Evolutionary conservation across 2,888 invertebrate genomes (phyloP).

Genomic region (Mythimna ferrago): DNA sequence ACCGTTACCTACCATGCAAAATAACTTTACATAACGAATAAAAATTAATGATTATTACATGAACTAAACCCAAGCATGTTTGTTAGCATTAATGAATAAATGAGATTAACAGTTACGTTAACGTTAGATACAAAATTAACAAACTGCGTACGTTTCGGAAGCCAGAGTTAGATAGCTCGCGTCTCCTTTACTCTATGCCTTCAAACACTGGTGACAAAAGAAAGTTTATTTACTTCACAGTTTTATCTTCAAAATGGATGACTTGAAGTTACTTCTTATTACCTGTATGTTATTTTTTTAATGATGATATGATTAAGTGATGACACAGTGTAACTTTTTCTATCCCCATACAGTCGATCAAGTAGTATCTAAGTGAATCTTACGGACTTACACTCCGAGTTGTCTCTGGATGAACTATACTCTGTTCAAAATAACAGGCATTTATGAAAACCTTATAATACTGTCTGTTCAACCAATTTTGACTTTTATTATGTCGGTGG

Average conservation of each 20-base stretch:
- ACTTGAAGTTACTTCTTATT: conserved; percentile 43
- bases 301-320: conserved; percentile 42
- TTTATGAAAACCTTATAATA: too few relatives aligned
- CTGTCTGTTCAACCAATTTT: too few relatives aligned
- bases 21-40: conserved; percentile 1
- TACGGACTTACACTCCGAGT: background rate
- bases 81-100: conserved; percentile 57
- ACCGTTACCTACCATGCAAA: conserved; percentile 43
- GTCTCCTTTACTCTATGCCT: conserved; percentile 80
- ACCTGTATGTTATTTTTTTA: conserved; percentile 48
- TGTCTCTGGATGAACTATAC: background rate
- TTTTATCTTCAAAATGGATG: conserved; percentile 27
- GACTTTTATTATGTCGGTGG: too few relatives aligned
- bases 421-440: too few relatives aligned
- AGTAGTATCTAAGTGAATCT: background rate
- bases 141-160: conserved; percentile 86
- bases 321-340: background rate
- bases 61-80: conserved; percentile 53
- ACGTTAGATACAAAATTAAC: conserved; percentile 83
- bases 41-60: conserved; percentile 11
- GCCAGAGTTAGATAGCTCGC: conserved; percentile 85
- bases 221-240: conserved; percentile 68
- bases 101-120: conserved; percentile 55
- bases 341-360: conserved; percentile 11
- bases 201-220: conserved; percentile 89